phyloP scores from a whole-genome alignment of 2,113 vertebrate species.

The Miniopterus natalensis region DNA sequence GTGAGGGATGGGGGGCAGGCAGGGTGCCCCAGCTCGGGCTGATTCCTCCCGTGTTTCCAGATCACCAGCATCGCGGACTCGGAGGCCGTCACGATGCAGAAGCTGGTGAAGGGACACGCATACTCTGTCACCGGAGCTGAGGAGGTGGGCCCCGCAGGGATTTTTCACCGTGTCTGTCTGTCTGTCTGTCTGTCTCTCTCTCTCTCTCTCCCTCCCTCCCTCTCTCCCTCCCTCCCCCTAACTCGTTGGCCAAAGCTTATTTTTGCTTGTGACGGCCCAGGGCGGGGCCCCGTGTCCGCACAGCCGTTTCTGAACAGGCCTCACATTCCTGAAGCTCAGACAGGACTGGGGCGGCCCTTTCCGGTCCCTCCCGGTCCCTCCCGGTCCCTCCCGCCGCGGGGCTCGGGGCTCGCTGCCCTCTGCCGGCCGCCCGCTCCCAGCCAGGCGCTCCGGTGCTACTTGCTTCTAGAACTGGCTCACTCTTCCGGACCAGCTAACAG shows the following conservation, averaged over 20 bases:
- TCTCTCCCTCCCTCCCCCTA: too few species aligned
- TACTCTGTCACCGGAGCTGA: constrained; percentile 95
- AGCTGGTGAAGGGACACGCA: constrained; percentile 97
- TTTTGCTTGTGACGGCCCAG: not conserved
- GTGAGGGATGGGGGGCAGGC: not conserved
- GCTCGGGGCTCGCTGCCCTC: constrained; percentile 37
- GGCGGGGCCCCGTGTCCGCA: not conserved
- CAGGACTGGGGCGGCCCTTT: too few species aligned
- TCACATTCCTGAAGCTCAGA: not conserved
- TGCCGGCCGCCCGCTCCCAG: not conserved
- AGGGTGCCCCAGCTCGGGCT: fast-evolving
- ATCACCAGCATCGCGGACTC: constrained; percentile 95
- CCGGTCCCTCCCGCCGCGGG: not conserved
- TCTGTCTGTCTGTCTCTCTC: too few species aligned
- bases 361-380: not conserved
- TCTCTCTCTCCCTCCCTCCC: too few species aligned
- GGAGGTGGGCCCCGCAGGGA: constrained; percentile 88
- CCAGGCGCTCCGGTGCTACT: fast-evolving
- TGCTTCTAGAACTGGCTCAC: fast-evolving
- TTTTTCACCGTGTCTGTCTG: too few species aligned
- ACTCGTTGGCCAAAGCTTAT: fast-evolving
- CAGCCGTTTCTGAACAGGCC: not conserved
- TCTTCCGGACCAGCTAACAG: not conserved
- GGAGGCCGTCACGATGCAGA: constrained; percentile 95
- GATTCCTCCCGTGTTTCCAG: constrained; percentile 81